Base-by-base conservation (phyloP, 2,888 invertebrate species). In the Malthinus flaveolus region DNA sequence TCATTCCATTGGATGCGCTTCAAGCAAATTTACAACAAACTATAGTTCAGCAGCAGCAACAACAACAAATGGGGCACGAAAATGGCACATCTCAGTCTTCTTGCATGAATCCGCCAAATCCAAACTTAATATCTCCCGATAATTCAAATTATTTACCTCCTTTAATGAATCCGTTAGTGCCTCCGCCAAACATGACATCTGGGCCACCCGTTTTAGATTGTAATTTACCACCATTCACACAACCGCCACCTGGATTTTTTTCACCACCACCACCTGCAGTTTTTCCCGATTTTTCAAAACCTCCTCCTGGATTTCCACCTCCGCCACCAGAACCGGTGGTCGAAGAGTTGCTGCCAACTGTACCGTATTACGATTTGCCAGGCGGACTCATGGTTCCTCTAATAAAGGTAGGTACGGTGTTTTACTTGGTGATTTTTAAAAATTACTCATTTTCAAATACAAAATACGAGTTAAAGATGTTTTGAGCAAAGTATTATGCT, bases 301-400 rank as follows among this genome's bases (percentile, higher is more conserved):
- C 94, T 0, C 94, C 94, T 0, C 93, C 94, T 4, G 92, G 92
- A 32, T 93, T 91, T 73, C 39, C 39, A 3, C 39, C 75, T 63
- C 71, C 74, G 2, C 39, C 58, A 1, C 63, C 63, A 1, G 62
- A 64, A 90, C 92, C 12, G 88, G 73, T 79, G 36, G 77, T 79
- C 49, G 91, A 92, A 69, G 92, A 93, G 62, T 80, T 93, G 64
- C 87, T 93, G 80, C 97, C 97, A 23, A 89, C 91, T 23, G 90
- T 93, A 68, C 96, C 97, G 48, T 99, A 98, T 78, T 98, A 91
- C 77, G 97, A 98, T 76, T 83, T 98, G 64, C 98, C 99, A 1
- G 97, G 98, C 53, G 98, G 97, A 42, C 84, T 99, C 12, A 97
- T 99, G 90, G 96, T 97, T 56, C 95, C 97, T n/a, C 84, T 97